These are phyloP conservation scores for Vulpes lagopus DNA, from an alignment of 2,113 vertebrate species.

Conservation along the genomic window DNA sequence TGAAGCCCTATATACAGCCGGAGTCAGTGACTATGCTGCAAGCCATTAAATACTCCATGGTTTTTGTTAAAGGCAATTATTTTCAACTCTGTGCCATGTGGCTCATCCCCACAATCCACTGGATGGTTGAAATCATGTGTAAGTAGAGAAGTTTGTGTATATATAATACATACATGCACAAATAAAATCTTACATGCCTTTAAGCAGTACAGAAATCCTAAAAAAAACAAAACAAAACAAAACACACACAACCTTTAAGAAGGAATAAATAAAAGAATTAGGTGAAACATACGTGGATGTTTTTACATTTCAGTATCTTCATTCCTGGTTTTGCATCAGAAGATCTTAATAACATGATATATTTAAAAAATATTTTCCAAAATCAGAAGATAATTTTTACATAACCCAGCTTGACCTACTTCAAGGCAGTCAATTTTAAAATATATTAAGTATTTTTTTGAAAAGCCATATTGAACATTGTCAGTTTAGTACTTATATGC, in stretches of 20 bases:
- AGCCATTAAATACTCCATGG: conserved; percentile 71
- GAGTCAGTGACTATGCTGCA: conserved; percentile 65
- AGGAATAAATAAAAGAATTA: not conserved
- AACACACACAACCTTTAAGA: not conserved
- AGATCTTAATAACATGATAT: conserved; percentile 1
- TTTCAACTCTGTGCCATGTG: conserved; percentile 77
- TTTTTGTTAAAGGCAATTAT: conserved; percentile 73
- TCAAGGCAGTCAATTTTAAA: not conserved
- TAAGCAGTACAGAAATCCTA: conserved; percentile 6
- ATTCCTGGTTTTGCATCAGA: conserved; percentile 4
- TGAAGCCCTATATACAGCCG: conserved; percentile 32
- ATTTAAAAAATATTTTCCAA: conserved; percentile 54
- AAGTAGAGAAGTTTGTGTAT: conserved; percentile 31
- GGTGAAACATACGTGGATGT: not conserved
- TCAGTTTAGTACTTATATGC: not conserved
- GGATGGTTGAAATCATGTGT: conserved; percentile 52
- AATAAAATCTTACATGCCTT: conserved; percentile 56
- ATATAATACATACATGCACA: not conserved
- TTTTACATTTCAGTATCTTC: conserved; percentile 24
- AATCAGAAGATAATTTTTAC: conserved; percentile 9
- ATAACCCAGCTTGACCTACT: conserved; percentile 11
- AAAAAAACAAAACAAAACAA: not conserved
- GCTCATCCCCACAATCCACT: conserved; percentile 71
- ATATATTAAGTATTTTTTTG: not conserved
- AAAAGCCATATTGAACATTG: conserved; percentile 9